Conservation (phyloP, 2,888 invertebrate genomes). For the Athrips mouffetella region DNA sequence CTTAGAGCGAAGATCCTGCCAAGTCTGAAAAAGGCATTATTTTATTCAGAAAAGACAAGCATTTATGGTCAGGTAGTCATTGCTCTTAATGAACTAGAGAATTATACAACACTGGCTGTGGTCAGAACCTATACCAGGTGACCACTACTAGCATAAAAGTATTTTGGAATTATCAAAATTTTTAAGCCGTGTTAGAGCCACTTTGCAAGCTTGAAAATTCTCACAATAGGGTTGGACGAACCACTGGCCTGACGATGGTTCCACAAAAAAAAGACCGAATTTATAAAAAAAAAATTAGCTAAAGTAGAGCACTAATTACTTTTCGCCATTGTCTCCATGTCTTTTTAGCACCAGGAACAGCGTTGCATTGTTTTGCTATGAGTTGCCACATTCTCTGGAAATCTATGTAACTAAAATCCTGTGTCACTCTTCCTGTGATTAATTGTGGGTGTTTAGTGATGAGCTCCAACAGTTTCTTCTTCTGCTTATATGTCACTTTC, state of each 20-base stretch:
- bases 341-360: conserved; percentile 61
- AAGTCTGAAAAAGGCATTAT: conserved; percentile 69
- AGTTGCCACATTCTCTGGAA: conserved; percentile 58
- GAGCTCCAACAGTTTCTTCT: conserved; percentile 59
- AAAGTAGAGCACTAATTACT: conserved; percentile 34
- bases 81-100: no score
- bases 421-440: conserved; percentile 52
- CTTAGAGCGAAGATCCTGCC: conserved; percentile 65
- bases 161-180: no score
- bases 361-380: conserved; percentile 60
- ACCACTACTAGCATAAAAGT: no score
- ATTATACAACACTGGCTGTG: no score
- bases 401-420: conserved; percentile 53
- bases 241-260: no score
- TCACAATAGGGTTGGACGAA: no score
- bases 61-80: no score
- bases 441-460: conserved; percentile 59
- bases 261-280: no score
- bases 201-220: no score
- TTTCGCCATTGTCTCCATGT: conserved; percentile 71
- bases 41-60: no score
- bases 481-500: conserved; percentile 56
- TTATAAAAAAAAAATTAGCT: neutral
- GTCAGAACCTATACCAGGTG: no score
- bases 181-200: no score